Conservation (phyloP, 2,113 vertebrate genomes). For the Hippocampus zosterae region DNA sequence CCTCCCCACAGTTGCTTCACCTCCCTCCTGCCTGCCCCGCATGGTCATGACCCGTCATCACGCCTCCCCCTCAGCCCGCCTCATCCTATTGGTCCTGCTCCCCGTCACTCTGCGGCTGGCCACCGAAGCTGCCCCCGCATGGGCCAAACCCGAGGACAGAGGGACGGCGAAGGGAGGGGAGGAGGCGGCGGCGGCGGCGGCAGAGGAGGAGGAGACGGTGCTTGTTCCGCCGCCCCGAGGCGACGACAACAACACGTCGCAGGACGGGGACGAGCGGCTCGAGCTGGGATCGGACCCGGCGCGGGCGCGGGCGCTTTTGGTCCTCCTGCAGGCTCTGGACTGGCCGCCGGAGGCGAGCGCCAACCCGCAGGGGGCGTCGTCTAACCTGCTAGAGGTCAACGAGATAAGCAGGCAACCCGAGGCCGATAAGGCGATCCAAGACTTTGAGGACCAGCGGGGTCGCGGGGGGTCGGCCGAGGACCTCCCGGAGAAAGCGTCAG, state of each 20-base stretch:
- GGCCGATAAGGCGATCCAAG: constrained; percentile 59
- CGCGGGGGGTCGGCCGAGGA: constrained; percentile 26
- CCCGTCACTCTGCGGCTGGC: constrained; percentile 67
- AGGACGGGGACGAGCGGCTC: constrained; percentile 31
- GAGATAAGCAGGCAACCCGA: constrained; percentile 54
- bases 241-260: constrained; percentile 29
- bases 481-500: constrained; percentile 13
- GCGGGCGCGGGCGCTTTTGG: constrained; percentile 69
- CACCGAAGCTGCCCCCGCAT: constrained; percentile 62
- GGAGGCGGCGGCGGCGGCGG: constrained; percentile 41
- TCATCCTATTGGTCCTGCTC: constrained; percentile 75
- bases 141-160: constrained; percentile 58
- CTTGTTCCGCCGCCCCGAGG: constrained; percentile 37
- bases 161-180: constrained; percentile 48
- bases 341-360: constrained; percentile 43
- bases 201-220: constrained; percentile 46
- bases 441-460: constrained; percentile 43
- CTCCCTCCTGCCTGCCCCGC: constrained; percentile 73
- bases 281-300: constrained; percentile 62
- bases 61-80: constrained; percentile 66
- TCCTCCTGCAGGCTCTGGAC: constrained; percentile 80
- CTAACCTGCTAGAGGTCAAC: constrained; percentile 33
- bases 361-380: constrained; percentile 57
- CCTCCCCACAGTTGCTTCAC: constrained; percentile 66
- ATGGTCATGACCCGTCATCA: constrained; percentile 79